Evolutionary conservation across 2,888 invertebrate genomes (phyloP).

Genomic region (Willowsia nigromaculata): DNA sequence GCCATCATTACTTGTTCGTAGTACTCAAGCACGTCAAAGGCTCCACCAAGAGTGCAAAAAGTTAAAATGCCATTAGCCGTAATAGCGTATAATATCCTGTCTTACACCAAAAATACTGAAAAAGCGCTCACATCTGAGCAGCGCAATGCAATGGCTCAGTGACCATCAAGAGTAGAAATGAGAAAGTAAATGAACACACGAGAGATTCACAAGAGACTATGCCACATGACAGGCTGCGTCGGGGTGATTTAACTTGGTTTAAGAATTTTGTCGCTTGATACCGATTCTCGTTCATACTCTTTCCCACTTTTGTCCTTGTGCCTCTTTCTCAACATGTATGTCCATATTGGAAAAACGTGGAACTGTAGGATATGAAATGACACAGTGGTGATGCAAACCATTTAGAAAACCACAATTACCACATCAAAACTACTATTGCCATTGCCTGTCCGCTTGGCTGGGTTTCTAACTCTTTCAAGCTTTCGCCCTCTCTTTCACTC

Average conservation of each 20-base stretch:
- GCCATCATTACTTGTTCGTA: too few relatives aligned
- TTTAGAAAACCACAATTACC: conserved; percentile 47
- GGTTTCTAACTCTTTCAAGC: background rate
- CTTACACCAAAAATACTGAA: too few relatives aligned
- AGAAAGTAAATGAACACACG: background rate
- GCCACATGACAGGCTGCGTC: too few relatives aligned
- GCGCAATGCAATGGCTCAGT: background rate
- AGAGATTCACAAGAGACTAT: background rate
- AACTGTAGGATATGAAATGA: background rate
- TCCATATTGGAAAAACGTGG: background rate
- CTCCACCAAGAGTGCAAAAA: too few relatives aligned
- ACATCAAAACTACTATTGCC: conserved; percentile 29
- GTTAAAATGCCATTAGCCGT: too few relatives aligned
- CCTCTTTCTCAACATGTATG: too few relatives aligned
- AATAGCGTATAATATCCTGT: too few relatives aligned
- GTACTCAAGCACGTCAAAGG: too few relatives aligned
- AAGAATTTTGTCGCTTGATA: background rate
- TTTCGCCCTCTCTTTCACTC: background rate
- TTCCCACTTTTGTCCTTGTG: background rate
- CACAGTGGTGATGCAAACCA: conserved; percentile 16
- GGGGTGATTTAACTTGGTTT: background rate
- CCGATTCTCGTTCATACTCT: background rate
- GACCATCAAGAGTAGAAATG: background rate
- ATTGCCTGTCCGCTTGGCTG: background rate
- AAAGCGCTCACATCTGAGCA: background rate